Evolutionary conservation across 1,140 invertebrate species (phyloP).

Genomic region (Tetranychus urticae): DNA sequence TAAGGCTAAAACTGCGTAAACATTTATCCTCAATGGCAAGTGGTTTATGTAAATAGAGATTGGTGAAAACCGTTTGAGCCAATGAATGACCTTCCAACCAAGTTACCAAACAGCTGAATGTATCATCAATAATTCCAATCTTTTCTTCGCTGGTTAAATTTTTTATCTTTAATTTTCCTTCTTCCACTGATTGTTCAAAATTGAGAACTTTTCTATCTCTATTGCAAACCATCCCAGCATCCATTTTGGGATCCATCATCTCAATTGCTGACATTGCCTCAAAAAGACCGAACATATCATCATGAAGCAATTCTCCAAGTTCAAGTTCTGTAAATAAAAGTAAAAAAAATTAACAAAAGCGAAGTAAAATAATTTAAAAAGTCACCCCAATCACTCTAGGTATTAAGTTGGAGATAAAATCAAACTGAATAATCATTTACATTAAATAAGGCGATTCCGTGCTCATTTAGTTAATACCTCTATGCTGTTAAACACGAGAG

Average conservation of each 20-base stretch:
- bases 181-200: constrained; percentile 27
- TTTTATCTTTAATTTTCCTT: constrained; percentile 50
- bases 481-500: neutral
- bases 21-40: constrained; percentile 54
- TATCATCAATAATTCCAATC: constrained; percentile 70
- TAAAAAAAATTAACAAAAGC: neutral
- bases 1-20: constrained; percentile 61
- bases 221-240: constrained; percentile 91
- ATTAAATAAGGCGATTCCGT: neutral
- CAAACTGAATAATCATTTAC: neutral
- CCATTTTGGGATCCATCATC: constrained; percentile 99
- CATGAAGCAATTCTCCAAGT: constrained; percentile 65
- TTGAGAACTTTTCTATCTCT: constrained; percentile 52
- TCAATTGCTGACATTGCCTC: constrained; percentile 98
- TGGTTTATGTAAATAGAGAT: constrained; percentile 80
- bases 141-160: constrained; percentile 27
- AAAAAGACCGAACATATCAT: constrained; percentile 71
- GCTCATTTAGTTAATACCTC: neutral
- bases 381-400: neutral
- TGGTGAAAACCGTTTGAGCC: constrained; percentile 90
- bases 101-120: constrained; percentile 63
- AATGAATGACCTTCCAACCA: constrained; percentile 87
- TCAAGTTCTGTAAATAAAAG: constrained; percentile 32
- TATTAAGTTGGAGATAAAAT: neutral
- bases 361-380: neutral